Evolutionary conservation across 2,888 invertebrate species (phyloP).

Genomic region (Eupithecia subfuscata): DNA sequence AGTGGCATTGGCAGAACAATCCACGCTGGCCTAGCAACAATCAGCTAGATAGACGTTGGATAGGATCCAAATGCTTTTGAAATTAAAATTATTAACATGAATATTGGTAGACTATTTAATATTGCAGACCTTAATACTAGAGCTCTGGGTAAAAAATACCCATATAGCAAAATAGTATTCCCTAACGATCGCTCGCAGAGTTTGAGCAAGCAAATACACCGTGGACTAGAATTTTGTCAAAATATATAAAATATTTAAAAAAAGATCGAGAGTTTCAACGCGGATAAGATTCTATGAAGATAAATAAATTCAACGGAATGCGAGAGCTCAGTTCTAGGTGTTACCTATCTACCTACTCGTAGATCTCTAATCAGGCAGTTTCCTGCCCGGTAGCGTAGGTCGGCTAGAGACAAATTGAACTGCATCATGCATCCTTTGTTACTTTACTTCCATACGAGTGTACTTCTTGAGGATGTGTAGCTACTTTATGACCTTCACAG

Average conservation of each 20-base stretch:
- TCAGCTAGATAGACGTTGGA: conserved; percentile 41
- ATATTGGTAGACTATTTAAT: conserved; percentile 14
- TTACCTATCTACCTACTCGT: conserved; percentile 8
- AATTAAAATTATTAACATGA: conserved; percentile 34
- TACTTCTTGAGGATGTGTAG: neutral
- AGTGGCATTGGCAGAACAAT: conserved; percentile 56
- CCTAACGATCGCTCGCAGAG: neutral
- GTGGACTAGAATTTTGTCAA: neutral
- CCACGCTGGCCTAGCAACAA: conserved; percentile 44
- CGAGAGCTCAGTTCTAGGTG: conserved; percentile 21
- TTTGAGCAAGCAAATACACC: neutral
- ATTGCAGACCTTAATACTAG: neutral
- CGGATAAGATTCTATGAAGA: neutral
- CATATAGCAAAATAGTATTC: neutral
- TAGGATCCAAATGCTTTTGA: conserved; percentile 39
- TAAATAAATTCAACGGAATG: conserved; percentile 23
- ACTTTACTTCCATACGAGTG: neutral
- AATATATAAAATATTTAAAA: neutral
- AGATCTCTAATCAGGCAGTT: conserved; percentile 39
- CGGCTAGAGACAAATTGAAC: conserved; percentile 28
- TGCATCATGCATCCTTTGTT: conserved; percentile 24
- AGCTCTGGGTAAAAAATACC: neutral
- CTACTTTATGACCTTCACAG: neutral
- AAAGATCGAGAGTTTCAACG: neutral
- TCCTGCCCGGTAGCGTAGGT: conserved; percentile 40